Percentiles rank a stretch among this genome's conserved stretches.
Conservation (phyloP, 2,888 invertebrate genomes). For the Watsonalla binaria region DNA sequence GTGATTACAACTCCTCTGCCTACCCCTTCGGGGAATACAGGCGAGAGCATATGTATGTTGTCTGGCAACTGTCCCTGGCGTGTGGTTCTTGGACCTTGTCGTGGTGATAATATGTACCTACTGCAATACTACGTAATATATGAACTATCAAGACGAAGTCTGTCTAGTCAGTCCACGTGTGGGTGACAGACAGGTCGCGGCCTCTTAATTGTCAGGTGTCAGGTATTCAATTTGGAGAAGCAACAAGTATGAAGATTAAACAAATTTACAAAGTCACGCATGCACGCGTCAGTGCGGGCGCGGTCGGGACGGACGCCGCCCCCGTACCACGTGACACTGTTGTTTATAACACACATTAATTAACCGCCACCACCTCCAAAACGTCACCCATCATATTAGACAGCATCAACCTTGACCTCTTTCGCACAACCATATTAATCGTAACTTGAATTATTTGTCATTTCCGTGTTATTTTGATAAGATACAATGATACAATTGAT, state of each 20-base stretch:
- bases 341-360: not conserved
- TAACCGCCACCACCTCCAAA: not conserved
- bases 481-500: not conserved
- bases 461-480: too few relatives aligned
- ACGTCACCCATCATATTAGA: not conserved
- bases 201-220: conserved; percentile 5
- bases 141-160: too few relatives aligned
- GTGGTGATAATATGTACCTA: too few relatives aligned
- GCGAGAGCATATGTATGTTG: too few relatives aligned
- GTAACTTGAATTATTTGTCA: too few relatives aligned
- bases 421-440: too few relatives aligned
- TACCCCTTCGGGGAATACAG: too few relatives aligned
- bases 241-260: conserved; percentile 47
- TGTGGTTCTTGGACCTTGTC: too few relatives aligned
- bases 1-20: too few relatives aligned
- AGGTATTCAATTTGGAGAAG: conserved; percentile 10
- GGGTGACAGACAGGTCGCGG: not conserved
- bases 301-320: conserved; percentile 8
- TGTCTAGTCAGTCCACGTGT: not conserved
- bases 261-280: conserved; percentile 39
- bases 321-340: not conserved
- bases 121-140: too few relatives aligned
- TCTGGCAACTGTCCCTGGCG: too few relatives aligned
- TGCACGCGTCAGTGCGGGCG: conserved; percentile 18
- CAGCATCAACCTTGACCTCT: too few relatives aligned